Base-by-base conservation (phyloP, 1,140 invertebrate genomes). In the Chironomus tepperi region DNA sequence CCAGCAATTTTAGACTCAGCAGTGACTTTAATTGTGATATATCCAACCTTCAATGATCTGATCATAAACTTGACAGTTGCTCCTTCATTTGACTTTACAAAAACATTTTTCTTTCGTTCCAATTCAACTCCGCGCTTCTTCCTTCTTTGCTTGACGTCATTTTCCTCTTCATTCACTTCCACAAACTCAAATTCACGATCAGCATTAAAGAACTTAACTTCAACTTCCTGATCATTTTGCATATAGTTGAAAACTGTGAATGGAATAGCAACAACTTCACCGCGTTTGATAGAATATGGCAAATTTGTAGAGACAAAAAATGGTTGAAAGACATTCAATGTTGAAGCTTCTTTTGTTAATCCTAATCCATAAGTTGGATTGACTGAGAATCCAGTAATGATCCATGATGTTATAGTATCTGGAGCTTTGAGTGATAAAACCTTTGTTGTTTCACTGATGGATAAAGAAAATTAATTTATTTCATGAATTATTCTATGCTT, bases 371-470 rank as follows among this genome's bases (percentile, higher is more conserved):
- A 83, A 9, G 90, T 84, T 0, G 91, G 85, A 83, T 96, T 93
- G 64, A 98, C 84, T 0, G 97, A 94, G 81, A 99, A 99, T 0
- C 93, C 97, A 43, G 92, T 93, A 0, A 98, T 86, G 18, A 93
- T 86, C 95, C 96, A 98, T 1, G 93, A 94, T 0, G 94, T 97
- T 65, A 96, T 92, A 0, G 91, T 90, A 78, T 93, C 91, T 0
- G 94, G 94, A 47, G 91, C 87, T 42, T 73, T 73, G 9, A 15
- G n/a, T 73, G 42, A 42, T 64, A 79, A 84, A 5, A 34, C 24
- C 5, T 34, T 34, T 5, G 24, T 2, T 34, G 24, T 34, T 34
- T 34, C 24, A 34, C 24, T 34, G 24, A n/a, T 34, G 24, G 5
- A 34, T 2, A 34, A 34, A 2, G 1, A 34, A 5, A 34, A 34